Evolutionary conservation across 30 jellyfish, hydroid and myxozoan species (phyloP).

Genomic region (Clytia hemisphaerica): DNA sequence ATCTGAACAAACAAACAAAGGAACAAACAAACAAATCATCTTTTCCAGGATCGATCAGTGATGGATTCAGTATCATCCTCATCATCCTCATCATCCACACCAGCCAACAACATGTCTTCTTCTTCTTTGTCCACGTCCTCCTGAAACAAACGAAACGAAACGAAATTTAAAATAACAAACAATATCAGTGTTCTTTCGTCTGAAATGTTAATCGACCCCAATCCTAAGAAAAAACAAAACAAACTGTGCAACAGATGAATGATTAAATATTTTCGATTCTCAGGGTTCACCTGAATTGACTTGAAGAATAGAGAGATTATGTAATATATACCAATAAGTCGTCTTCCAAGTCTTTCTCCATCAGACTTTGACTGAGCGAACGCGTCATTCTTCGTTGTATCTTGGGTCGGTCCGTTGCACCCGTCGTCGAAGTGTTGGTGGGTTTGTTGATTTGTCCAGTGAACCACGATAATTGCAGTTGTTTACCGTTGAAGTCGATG

Average conservation of each 20-base stretch:
- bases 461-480: conserved; percentile 87
- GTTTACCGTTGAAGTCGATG: conserved; percentile 65
- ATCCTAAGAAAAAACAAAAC: no score
- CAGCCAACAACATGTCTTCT: conserved; percentile 75
- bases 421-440: conserved; percentile 14
- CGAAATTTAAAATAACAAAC: neutral
- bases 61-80: conserved; percentile 28
- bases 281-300: no score
- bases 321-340: conserved; percentile 29
- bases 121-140: conserved; percentile 80
- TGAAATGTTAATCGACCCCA: no score
- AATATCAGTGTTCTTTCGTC: no score
- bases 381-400: conserved; percentile 60
- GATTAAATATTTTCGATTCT: no score
- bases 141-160: conserved; percentile 5
- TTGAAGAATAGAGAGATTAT: no score
- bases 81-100: conserved; percentile 95
- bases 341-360: conserved; percentile 57
- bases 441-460: conserved; percentile 32
- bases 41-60: conserved; percentile 72
- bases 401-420: conserved; percentile 42
- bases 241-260: no score
- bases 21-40: conserved; percentile 36
- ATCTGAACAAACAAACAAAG: neutral
- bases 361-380: conserved; percentile 47